Conservation (phyloP, 2,113 vertebrate species). For the Crotalus tigris region DNA sequence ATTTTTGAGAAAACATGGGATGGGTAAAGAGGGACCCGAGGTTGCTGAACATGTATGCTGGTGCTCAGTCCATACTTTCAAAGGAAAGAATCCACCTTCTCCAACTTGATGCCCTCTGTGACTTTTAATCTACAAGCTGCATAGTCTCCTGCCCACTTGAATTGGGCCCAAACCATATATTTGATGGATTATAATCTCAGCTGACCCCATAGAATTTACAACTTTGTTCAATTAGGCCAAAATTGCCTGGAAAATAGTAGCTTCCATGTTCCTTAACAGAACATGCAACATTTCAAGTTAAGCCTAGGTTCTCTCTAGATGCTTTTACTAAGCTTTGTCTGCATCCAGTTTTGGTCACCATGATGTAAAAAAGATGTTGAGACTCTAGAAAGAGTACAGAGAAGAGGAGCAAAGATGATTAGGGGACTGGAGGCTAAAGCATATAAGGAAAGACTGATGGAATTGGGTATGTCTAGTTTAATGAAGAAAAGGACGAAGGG, state of each 20-base stretch:
- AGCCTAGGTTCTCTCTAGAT: not conserved
- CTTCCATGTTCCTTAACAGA: not conserved
- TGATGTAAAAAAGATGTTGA: no score
- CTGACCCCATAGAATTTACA: not conserved
- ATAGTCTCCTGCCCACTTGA: not conserved
- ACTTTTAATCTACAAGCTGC: not conserved
- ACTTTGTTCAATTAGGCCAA: not conserved
- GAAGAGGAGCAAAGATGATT: no score
- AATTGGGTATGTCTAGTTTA: no score
- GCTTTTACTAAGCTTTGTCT: not conserved
- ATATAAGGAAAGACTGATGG: no score
- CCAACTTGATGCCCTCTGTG: not conserved
- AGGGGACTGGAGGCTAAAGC: no score
- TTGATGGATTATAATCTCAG: not conserved
- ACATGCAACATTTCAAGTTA: not conserved
- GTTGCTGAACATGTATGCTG: not conserved
- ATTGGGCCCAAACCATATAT: not conserved
- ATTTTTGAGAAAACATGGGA: not conserved
- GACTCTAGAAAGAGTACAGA: no score
- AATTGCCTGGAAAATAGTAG: not conserved
- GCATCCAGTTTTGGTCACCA: no score
- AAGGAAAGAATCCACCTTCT: not conserved
- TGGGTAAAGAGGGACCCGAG: not conserved
- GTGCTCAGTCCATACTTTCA: not conserved
- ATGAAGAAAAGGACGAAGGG: no score